Evolutionary conservation across 2,113 vertebrate species (phyloP).

Genomic region (Cnemophilus loriae): DNA sequence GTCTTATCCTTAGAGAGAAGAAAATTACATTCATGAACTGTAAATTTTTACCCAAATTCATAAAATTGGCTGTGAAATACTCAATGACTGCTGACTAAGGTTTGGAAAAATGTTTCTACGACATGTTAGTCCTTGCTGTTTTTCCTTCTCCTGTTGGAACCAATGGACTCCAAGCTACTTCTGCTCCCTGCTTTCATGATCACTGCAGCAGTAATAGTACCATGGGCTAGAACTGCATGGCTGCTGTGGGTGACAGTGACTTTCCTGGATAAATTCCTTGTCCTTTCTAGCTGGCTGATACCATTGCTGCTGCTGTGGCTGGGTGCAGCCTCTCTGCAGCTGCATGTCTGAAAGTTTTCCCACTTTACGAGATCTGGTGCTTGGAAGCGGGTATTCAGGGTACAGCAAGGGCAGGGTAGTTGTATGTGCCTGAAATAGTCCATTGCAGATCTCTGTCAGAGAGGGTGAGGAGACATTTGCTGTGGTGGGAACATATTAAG

Average conservation of each 20-base stretch:
- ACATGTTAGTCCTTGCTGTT: not conserved
- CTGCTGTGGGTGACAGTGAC: not conserved
- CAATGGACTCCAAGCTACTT: not conserved
- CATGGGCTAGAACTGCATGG: not conserved
- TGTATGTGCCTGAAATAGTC: not conserved
- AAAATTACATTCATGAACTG: not conserved
- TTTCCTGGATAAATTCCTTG: not conserved
- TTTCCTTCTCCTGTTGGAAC: not conserved
- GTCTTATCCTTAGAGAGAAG: not conserved
- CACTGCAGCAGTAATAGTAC: not conserved
- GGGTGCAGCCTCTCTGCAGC: not conserved
- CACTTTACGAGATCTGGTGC: not conserved
- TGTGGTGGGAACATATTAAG: not conserved
- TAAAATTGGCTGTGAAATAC: not conserved
- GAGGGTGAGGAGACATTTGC: fast-evolving
- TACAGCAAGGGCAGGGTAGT: no score
- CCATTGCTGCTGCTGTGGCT: not conserved
- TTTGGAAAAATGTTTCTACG: not conserved
- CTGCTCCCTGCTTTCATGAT: not conserved
- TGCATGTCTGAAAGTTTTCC: not conserved
- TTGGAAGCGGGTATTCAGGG: not conserved
- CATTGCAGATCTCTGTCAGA: not conserved
- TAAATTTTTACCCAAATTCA: not conserved
- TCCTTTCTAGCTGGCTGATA: not conserved
- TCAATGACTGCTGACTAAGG: not conserved